Base-by-base conservation (phyloP, 2,113 vertebrate species). In the Phycodurus eques region DNA sequence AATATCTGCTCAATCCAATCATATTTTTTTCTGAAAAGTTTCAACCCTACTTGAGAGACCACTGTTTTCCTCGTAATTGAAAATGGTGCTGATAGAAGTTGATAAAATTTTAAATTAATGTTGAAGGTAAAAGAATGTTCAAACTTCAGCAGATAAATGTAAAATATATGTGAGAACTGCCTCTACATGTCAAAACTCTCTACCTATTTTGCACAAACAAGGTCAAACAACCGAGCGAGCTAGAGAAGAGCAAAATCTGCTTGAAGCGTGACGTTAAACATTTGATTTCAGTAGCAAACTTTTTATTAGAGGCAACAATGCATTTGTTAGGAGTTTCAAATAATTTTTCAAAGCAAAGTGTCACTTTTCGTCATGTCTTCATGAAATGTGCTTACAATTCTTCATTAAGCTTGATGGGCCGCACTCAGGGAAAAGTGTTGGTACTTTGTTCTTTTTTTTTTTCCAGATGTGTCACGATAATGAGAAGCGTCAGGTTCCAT, bases 401-500 rank as follows among this genome's bases (percentile, higher is more conserved):
- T 61, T 79, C 61, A 22, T 75, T 49, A 74, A 46, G 78, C 73
- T 75, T 83, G 22, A 67, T 68, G 74, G 80, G 78, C 75, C 17
- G n/a, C 81, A 80, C 80, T 85, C 75, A 63, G 82, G 75, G 66
- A 51, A 11, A 85, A 82, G 83, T 78, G 78, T 82, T 57, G 64
- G 31, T 76, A 81, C 88, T 88, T 88, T 87, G 85, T 85, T 88
- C 83, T 88, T 85, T 81, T 31, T 43, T 22, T 27, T 47, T 66
- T 60, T 73, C 70, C 82, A 60, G 80, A 81, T 57, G 20, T 57
- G 67, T 87, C 88, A 79, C 63, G 56, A 76, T 89, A 90, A 91
- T 88, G 84, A 89, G 84, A 82, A 68, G 84, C 68, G 84, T 85
- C 87, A 87, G 81, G 72, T 87, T 84, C 86, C 85, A 89, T 89